Base-by-base conservation (phyloP, 2,888 invertebrate genomes). In the Selenia dentaria region DNA sequence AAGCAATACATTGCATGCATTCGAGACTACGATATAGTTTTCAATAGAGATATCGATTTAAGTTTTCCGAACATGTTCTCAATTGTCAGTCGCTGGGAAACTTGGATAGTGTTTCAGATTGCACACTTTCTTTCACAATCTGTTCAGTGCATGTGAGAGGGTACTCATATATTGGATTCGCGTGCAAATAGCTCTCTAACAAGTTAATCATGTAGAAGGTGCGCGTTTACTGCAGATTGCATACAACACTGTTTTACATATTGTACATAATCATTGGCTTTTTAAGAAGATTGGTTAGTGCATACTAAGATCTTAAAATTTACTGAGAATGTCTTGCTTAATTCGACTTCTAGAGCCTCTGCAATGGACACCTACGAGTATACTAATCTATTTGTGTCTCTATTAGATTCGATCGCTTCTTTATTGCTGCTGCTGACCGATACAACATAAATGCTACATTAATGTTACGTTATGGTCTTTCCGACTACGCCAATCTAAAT, bases 61-160 rank as follows among this genome's bases (percentile, higher is more conserved):
- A 46, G 34, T 46, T 48, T 42, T 38, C 11, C 2, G 24, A 37
- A 24, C 11, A 35, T 36, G 31, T n/a, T 44, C 24, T 38, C 35
- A n/a, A 45, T 45, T 39, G 45, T 29, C 34, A 36, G 33, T 49
- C 34, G 26, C 20, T 25, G 40, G 29, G 22, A 34, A 49, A 49
- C 44, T 50, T 49, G 27, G 44, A 53, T 51, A 37, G 34, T 42
- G 39, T 49, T 53, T 44, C 29, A 45, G 44, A 55, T 53, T 51
- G 49, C 48, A 46, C 28, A 26, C 33, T 28, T 29, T 32, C 40
- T 38, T 35, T 32, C 41, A 24, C 45, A 33, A 28, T 51, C 29
- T 48, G 41, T 51, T 29, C 28, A 9, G 1, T n/a, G 40, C 45
- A 33, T 40, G 41, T 44, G 32, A 45, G 34, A 27, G 37, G 20